Base-by-base conservation (phyloP, 2,888 invertebrate species). In the Xestia c-nigrum region DNA sequence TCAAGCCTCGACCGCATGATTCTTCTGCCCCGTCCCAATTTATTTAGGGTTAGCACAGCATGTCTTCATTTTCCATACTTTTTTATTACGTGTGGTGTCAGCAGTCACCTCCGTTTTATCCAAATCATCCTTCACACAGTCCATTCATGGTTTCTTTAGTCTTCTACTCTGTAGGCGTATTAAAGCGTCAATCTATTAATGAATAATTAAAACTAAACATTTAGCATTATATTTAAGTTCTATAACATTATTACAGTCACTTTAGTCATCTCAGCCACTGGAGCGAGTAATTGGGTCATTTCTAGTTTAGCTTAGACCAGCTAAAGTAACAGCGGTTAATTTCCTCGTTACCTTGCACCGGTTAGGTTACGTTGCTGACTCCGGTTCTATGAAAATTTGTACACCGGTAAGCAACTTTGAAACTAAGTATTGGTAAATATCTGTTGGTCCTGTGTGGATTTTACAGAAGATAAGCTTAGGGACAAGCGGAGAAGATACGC, bases 291-390 rank as follows among this genome's bases (percentile, higher is more conserved):
- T 78, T 85, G 9, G 71, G 71, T 71, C 61, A 68, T 71, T 78
- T 68, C 75, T 68, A 73, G 73, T 81, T 78, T 61, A 66, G 74
- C 68, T 85, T 74, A 68, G 68, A 68, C 78, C 73, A 75, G 70
- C 72, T 81, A 47, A 64, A 80, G 61, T 64, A 67, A 66, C 67
- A 67, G 38, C 64, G 65, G n/a, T 69, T 73, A 75, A 81, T 78
- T 81, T 74, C 24, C 81, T 74, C 72, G 66, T 83, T 79, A 73
- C 31, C 70, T 31, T 70, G 79, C 67, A 70, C 19, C 21, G 19
- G 40, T n/a, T 59, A 31, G 9, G 38, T 46, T 47, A 31, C 59
- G 40, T 66, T 55, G 47, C 52, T 64, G 43, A 67, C 40, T 59
- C 14, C n/a, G 14, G 16, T 40, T 67, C 19, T 76, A 70, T 74